A percentile compares a stretch with the other conserved stretches of the same genome.
These are phyloP conservation scores for Betta splendens DNA, from an alignment of 2,797 vertebrate species.

Conservation along the genomic window DNA sequence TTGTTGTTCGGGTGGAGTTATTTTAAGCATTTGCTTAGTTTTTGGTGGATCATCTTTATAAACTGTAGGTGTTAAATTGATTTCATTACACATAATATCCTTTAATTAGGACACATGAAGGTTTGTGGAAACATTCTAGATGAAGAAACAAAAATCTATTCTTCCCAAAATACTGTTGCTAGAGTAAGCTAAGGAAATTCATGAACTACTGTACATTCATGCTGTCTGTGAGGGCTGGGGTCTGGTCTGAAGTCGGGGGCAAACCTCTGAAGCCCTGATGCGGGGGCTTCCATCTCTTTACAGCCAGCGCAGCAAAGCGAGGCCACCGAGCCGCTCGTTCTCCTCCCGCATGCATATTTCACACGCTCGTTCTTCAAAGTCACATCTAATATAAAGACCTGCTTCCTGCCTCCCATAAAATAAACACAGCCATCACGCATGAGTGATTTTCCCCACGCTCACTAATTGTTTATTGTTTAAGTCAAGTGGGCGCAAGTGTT, in stretches of 20 bases:
- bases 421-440: background rate
- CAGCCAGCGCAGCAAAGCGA: too few species aligned
- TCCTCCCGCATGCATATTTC: too few species aligned
- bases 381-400: background rate
- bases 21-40: background rate
- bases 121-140: background rate
- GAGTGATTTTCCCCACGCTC: background rate
- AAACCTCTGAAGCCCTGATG: too few species aligned
- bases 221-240: too few species aligned
- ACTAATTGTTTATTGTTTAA: slow-evolving; percentile 30
- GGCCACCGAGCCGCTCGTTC: too few species aligned
- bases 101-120: background rate
- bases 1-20: background rate
- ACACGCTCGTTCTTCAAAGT: background rate
- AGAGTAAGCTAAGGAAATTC: too few species aligned
- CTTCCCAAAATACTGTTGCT: too few species aligned
- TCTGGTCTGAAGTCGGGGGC: too few species aligned
- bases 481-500: slow-evolving; percentile 23
- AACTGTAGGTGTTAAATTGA: background rate
- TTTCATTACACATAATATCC: background rate
- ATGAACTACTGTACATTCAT: too few species aligned
- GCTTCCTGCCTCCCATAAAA: background rate
- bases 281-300: background rate
- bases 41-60: background rate
- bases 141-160: too few species aligned